Base-by-base conservation (phyloP, 1,140 invertebrate genomes). In the Dermatophagoides farinae region DNA sequence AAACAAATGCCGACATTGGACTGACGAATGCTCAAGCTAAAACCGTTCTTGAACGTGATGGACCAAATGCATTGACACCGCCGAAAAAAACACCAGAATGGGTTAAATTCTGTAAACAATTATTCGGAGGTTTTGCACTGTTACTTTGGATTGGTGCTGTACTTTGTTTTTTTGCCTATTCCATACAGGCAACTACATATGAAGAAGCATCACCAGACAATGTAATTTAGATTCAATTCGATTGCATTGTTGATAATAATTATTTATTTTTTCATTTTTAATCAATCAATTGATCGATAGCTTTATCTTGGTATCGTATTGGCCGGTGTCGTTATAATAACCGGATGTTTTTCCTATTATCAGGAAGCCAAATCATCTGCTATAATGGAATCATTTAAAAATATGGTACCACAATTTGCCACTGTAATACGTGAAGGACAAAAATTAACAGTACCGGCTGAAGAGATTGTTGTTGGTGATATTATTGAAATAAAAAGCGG, bases 351-450 rank as follows among this genome's bases (percentile, higher is more conserved):
- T 62, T 71, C 72, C 16, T 74, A 75, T 64, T 73, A 71, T 62
- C 73, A 74, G 67, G 73, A 74, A 66, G 68, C 71, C 25, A 75
- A 72, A 66, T 68, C 66, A 53, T 71, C 73, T 38, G 66, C 65
- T 44, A 68, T 70, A 49, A 68, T 70, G 67, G 67, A 70, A 64
- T 67, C 65, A 25, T 70, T 68, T 54, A 67, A 70, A 61, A 70
- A 68, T 57, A 64, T 73, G 62, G 66, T 72, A 60, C 71, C 70
- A 43, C 67, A 71, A 64, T 95, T 89, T 73, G 93, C 93, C 20
- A 86, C 87, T 59, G 91, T 93, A 54, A 80, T 97, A 66, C 80
- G 95, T 65, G 87, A 92, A 75, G 92, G 92, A 62, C 82, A 91
- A 71, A 93, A 92, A 70, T 72, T 86, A 61, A 91, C 86, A 57